Conservation (phyloP, 1,140 invertebrate genomes). For the Drosophila biarmipes region DNA sequence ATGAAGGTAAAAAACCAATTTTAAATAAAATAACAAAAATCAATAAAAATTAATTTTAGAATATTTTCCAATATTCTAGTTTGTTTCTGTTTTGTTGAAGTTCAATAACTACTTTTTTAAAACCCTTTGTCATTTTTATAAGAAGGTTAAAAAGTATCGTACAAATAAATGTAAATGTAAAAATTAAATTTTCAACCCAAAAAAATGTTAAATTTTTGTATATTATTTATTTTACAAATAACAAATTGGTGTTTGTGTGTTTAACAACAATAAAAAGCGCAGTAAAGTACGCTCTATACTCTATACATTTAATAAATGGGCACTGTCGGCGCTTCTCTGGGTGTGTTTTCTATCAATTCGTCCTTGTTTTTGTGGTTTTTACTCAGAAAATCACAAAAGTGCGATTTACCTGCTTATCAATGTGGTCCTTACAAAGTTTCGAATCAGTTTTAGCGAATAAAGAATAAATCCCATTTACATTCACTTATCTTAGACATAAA, state of each 20-base stretch:
- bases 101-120: too few relatives aligned
- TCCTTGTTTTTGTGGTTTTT: not conserved
- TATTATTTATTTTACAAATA: constrained; percentile 46
- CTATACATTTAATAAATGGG: constrained; percentile 66
- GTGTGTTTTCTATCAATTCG: constrained; percentile 1
- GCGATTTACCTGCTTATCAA: not conserved
- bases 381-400: constrained; percentile 1
- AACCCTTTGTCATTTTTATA: too few relatives aligned
- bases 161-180: too few relatives aligned
- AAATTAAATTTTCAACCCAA: not conserved
- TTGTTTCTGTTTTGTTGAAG: too few relatives aligned
- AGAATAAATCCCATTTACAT: not conserved
- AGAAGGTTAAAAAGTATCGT: too few relatives aligned
- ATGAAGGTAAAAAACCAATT: too few relatives aligned
- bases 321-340: constrained; percentile 60
- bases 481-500: constrained; percentile 7
- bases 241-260: constrained; percentile 39
- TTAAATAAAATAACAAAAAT: too few relatives aligned
- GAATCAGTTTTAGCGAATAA: too few relatives aligned
- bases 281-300: constrained; percentile 41
- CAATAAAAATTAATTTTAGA: too few relatives aligned
- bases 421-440: not conserved
- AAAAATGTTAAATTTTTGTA: not conserved
- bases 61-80: too few relatives aligned
- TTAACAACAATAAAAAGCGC: constrained; percentile 48